Evolutionary conservation across 2,888 invertebrate genomes (phyloP).

Genomic region (Rhingia campestris): DNA sequence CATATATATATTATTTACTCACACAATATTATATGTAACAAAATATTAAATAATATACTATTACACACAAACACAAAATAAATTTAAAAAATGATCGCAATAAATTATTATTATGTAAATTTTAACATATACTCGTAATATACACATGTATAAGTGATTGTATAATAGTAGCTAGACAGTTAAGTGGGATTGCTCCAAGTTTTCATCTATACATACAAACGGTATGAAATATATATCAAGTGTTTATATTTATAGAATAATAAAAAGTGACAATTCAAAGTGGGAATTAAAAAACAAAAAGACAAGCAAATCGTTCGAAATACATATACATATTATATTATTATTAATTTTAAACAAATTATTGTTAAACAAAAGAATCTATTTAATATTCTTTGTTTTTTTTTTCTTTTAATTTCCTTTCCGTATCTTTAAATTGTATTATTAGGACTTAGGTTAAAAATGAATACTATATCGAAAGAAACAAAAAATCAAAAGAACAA

Average conservation of each 20-base stretch:
- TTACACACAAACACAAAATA: constrained; percentile 48
- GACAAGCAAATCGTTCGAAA: constrained; percentile 35
- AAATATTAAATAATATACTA: constrained; percentile 23
- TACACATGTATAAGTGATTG: constrained; percentile 55
- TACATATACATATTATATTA: constrained; percentile 24
- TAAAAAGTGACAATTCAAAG: background rate
- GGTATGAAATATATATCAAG: constrained; percentile 44
- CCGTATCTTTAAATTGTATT: constrained; percentile 66
- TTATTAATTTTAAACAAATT: constrained; percentile 15
- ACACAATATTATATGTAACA: constrained; percentile 11
- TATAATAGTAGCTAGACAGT: constrained; percentile 58
- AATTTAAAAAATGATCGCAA: constrained; percentile 60
- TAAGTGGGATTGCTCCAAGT: constrained; percentile 56
- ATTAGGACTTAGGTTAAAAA: constrained; percentile 66
- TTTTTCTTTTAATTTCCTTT: constrained; percentile 52
- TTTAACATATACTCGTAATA: constrained; percentile 47
- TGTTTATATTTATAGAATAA: constrained; percentile 65
- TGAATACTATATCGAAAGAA: constrained; percentile 50
- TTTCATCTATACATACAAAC: constrained; percentile 46
- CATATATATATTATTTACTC: constrained; percentile 6
- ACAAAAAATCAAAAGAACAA: constrained; percentile 19
- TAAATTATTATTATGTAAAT: constrained; percentile 64
- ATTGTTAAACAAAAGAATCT: constrained; percentile 52
- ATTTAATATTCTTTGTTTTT: constrained; percentile 44
- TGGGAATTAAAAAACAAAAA: constrained; percentile 8